Evolutionary conservation across 1,140 invertebrate genomes (phyloP), one percentile per base, ranked within the genome.

Genomic region (Asobara japonica): DNA sequence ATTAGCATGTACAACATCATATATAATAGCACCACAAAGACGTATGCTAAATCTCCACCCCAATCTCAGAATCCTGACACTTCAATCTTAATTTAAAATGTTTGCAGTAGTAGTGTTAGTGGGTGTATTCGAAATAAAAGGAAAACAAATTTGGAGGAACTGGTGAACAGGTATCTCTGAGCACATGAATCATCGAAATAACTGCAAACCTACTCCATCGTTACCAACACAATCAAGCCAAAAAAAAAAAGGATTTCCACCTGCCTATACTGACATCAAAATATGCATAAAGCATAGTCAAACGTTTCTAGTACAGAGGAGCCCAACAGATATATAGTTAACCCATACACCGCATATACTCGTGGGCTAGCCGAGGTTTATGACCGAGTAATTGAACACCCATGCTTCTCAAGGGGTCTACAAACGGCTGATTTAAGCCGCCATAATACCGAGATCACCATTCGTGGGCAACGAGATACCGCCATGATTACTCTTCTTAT

Each of bases 361-460:
- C 56, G 56, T 61, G 56, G 56, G 56, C 27, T 61, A 56, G 51
- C 6, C 11, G 74, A 80, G 77, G 77, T 82, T 82, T 82, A 82
- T 75, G 80, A 76, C 75, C 78, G 73, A 71, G 79, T 82, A 82
- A 82, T 82, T 81, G 78, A 82, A 82, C 80, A 82, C 80, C 78
- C 77, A 72, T 78, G 77, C 78, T 74, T 75, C 71, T 75, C 70
- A 73, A 72, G 51, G 7, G 60, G 78, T 78, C 74, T 78, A 76
- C 76, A 76, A 51, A 67, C 68, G 71, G 73, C 77, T 82, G 79
- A 81, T 82, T 82, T 82, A 82, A 82, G 68, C 67, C 78, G 73
- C 77, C 70, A 79, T 82, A 82, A 82, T 74, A 71, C 72, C 33
- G 70, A 65, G 68, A 76, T 61, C 22, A 51, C 56, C 45, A 11